Percentiles rank a stretch among this genome's conserved stretches.
phyloP scores from a whole-genome alignment of 2,797 vertebrate genomes.

The Apogon talboti region DNA sequence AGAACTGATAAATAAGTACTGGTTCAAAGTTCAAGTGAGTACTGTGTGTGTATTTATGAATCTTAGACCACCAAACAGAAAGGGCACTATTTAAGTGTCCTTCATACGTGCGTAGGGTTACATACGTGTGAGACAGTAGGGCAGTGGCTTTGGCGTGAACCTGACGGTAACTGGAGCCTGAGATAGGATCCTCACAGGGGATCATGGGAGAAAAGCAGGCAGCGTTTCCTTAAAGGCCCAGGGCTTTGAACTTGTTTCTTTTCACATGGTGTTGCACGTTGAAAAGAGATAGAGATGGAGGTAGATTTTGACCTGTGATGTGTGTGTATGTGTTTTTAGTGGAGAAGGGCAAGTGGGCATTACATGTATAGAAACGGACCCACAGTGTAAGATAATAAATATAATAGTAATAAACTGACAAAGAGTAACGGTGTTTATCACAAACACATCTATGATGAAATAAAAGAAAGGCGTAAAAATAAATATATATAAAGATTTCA shows the following conservation, averaged over 20 bases:
- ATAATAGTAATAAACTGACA: too few relatives aligned
- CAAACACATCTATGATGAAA: too few relatives aligned
- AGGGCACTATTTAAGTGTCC: constrained; percentile 5
- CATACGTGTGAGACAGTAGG: constrained; percentile 7
- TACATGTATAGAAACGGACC: too few relatives aligned
- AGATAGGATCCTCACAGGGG: constrained; percentile 67
- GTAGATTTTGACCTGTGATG: background rate
- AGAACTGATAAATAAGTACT: background rate
- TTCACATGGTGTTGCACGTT: constrained; percentile 4
- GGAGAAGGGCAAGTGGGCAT: too few relatives aligned
- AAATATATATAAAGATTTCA: too few relatives aligned
- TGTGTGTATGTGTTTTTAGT: too few relatives aligned
- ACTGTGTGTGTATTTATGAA: too few relatives aligned
- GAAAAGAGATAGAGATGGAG: constrained; percentile 9
- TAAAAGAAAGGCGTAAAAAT: too few relatives aligned
- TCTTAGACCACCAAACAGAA: background rate
- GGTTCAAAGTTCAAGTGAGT: background rate
- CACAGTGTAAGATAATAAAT: too few relatives aligned
- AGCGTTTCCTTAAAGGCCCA: constrained; percentile 48
- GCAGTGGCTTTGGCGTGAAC: constrained; percentile 32
- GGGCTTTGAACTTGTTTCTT: background rate
- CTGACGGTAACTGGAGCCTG: constrained; percentile 63
- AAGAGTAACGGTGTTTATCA: too few relatives aligned
- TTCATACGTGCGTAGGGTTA: background rate
- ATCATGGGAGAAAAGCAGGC: constrained; percentile 44